Evolutionary conservation across 2,797 vertebrate genomes (phyloP).

Genomic region (Hydrophis major): DNA sequence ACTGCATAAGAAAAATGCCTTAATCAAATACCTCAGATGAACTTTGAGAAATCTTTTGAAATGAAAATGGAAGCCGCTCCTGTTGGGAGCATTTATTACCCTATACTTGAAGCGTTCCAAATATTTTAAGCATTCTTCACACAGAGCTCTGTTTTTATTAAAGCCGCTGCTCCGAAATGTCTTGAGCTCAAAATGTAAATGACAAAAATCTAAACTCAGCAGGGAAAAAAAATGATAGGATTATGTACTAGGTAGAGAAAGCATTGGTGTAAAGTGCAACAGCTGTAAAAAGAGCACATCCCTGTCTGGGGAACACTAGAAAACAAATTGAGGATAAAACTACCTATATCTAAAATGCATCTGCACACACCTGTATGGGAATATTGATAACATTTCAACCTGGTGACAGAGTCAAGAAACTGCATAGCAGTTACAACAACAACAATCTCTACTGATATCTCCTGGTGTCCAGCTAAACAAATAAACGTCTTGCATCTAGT

Average conservation of each 20-base stretch:
- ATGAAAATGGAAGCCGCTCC: not conserved
- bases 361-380: not conserved
- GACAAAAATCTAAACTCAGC: not conserved
- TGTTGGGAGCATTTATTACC: not conserved
- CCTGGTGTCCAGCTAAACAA: not conserved
- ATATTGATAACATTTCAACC: not conserved
- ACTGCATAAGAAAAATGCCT: not conserved
- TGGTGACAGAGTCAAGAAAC: not conserved
- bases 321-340: not conserved
- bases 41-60: not conserved
- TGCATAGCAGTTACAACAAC: not conserved
- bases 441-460: not conserved
- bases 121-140: not conserved
- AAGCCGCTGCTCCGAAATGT: not conserved
- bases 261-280: not conserved
- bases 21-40: constrained; percentile 17
- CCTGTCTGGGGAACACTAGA: not conserved
- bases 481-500: not conserved
- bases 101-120: not conserved
- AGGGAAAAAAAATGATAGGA: not conserved
- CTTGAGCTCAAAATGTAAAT: not conserved
- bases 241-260: not conserved
- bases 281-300: not conserved
- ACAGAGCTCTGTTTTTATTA: not conserved
- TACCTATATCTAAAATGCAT: not conserved